phyloP scores from a whole-genome alignment of 2,797 vertebrate genomes.

The Podarcis lilfordi region DNA sequence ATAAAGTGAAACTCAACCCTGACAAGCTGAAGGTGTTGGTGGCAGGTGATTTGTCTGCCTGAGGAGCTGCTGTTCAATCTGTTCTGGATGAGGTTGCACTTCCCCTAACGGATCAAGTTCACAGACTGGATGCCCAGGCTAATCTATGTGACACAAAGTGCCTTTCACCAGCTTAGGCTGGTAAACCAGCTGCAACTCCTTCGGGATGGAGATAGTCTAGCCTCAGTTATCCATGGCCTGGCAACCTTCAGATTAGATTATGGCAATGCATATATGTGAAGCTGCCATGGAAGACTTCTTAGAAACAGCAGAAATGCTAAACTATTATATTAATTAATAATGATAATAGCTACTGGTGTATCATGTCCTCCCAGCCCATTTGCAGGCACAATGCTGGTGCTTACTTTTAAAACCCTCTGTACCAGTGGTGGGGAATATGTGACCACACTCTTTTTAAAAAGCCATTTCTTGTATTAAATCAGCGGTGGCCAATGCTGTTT shows the following conservation, averaged over 20 bases:
- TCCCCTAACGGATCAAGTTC: background rate
- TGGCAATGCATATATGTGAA: background rate
- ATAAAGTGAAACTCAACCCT: background rate
- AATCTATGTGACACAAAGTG: no score
- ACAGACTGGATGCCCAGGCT: no score
- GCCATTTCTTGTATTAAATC: no score
- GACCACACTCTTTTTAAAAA: background rate
- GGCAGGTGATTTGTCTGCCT: background rate
- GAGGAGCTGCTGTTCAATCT: no score
- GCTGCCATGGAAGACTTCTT: background rate
- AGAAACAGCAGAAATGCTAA: background rate
- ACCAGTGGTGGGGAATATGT: constrained; percentile 18
- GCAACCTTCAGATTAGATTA: background rate
- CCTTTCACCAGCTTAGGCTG: no score
- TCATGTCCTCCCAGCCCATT: background rate
- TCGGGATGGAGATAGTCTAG: background rate
- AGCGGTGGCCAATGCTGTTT: no score
- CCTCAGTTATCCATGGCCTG: background rate
- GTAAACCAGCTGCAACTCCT: no score
- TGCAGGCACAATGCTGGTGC: background rate
- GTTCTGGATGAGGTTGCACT: background rate
- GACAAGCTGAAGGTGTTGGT: background rate
- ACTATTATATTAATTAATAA: no score
- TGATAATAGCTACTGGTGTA: no score
- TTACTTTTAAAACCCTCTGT: no score